Evolutionary conservation across 2,888 invertebrate species (phyloP).

Genomic region (Pseudococcus jackbeardsleyi): DNA sequence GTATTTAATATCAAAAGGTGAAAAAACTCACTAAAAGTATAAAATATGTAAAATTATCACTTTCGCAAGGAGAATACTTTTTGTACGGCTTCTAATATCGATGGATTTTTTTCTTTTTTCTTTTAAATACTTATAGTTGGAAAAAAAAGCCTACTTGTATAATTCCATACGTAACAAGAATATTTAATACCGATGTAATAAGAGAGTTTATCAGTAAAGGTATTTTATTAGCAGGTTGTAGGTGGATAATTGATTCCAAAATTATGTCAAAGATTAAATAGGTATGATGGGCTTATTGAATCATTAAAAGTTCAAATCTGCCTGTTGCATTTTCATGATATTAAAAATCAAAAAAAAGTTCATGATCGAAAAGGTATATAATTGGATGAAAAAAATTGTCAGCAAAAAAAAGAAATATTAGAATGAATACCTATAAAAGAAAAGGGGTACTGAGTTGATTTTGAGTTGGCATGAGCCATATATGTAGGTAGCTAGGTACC

Average conservation of each 20-base stretch:
- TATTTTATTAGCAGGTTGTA: neutral
- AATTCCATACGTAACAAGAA: neutral
- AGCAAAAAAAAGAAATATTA: no score
- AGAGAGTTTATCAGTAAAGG: neutral
- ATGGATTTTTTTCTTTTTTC: neutral
- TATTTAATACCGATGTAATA: constrained; percentile 22
- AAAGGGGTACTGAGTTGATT: no score
- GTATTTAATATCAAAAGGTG: constrained; percentile 6
- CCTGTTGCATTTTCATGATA: neutral
- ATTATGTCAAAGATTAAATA: constrained; percentile 6
- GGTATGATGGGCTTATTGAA: neutral
- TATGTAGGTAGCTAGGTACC: no score
- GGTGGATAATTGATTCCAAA: neutral
- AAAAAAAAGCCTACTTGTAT: neutral
- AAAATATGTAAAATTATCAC: constrained; percentile 22
- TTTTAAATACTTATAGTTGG: neutral
- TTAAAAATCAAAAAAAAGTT: neutral
- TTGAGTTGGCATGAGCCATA: no score
- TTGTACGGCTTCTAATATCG: constrained; percentile 10
- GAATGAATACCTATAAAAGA: no score
- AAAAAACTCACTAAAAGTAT: neutral
- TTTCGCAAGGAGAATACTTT: neutral
- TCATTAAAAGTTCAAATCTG: neutral
- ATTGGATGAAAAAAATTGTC: no score
- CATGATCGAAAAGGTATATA: no score